Percentiles rank a stretch among this genome's conserved stretches.
Evolutionary conservation across 64 coral and sea anemone species (phyloP).

Genomic region (Montipora sp.): DNA sequence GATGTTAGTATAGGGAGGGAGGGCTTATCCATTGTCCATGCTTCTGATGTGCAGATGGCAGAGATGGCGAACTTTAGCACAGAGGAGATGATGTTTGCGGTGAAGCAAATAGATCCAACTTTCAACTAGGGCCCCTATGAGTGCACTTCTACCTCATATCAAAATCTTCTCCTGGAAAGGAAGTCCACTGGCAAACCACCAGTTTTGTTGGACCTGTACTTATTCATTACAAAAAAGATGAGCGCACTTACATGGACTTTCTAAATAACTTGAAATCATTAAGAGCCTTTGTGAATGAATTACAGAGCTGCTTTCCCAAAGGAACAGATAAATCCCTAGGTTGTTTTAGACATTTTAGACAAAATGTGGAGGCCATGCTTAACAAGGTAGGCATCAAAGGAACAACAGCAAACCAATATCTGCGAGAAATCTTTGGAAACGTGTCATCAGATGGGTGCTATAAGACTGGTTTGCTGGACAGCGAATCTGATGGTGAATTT

Average conservation of each 20-base stretch:
- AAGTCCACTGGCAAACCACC: slow-evolving; percentile 13
- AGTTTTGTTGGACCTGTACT: slow-evolving; percentile 13
- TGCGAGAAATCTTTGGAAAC: not conserved
- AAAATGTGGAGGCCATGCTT: slow-evolving; percentile 4
- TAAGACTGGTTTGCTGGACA: not conserved
- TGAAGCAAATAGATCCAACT: slow-evolving; percentile 8
- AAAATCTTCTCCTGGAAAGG: slow-evolving; percentile 1
- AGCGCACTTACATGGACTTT: not conserved
- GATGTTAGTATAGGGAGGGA: slow-evolving; percentile 4
- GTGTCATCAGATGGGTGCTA: not conserved
- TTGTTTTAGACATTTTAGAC: not conserved
- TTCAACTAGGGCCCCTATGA: slow-evolving; percentile 29
- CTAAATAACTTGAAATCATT: not conserved
- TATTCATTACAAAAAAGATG: slow-evolving; percentile 29
- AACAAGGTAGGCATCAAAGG: not conserved
- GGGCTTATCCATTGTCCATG: not conserved
- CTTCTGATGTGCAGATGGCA: not conserved
- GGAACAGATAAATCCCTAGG: not conserved
- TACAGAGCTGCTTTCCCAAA: slow-evolving; percentile 6
- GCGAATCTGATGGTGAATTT: not conserved
- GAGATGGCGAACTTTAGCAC: slow-evolving; percentile 26
- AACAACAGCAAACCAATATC: not conserved
- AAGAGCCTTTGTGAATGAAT: not conserved
- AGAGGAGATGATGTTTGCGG: not conserved
- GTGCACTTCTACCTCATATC: not conserved